Percentiles rank a stretch among this genome's conserved stretches.
Evolutionary conservation across 2,113 vertebrate species (phyloP).

Genomic region (Alces alces): DNA sequence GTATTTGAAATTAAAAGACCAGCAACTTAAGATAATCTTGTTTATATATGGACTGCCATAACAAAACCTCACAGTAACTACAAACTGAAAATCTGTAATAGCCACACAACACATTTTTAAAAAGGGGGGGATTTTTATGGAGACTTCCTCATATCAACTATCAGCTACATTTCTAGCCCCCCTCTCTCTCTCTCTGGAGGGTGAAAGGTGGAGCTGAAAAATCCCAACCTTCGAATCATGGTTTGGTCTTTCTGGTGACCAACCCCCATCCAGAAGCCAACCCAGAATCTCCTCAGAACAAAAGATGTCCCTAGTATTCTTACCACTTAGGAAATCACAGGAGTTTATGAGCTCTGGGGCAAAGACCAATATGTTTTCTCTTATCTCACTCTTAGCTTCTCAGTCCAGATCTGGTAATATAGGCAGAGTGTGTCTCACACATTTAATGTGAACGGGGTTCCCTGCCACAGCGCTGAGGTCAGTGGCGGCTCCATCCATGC

Average conservation of each 20-base stretch:
- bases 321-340: neutral
- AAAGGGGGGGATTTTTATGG: neutral
- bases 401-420: constrained; percentile 43
- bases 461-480: neutral
- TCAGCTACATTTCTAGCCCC: neutral
- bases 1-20: neutral
- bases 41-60: neutral
- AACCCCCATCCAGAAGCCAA: neutral
- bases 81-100: neutral
- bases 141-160: neutral
- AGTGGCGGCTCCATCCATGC: neutral
- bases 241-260: neutral
- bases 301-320: neutral
- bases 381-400: neutral
- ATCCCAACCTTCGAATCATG: neutral
- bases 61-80: neutral
- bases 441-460: neutral
- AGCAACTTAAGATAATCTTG: neutral
- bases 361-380: neutral
- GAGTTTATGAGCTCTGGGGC: neutral
- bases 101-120: neutral
- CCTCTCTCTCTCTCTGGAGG: neutral
- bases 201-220: neutral
- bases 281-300: neutral
- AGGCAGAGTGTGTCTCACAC: constrained; percentile 7